These are phyloP conservation scores for Onychorhynchus coronatus DNA, from an alignment of 2,113 vertebrate species.

Conservation along the genomic window DNA sequence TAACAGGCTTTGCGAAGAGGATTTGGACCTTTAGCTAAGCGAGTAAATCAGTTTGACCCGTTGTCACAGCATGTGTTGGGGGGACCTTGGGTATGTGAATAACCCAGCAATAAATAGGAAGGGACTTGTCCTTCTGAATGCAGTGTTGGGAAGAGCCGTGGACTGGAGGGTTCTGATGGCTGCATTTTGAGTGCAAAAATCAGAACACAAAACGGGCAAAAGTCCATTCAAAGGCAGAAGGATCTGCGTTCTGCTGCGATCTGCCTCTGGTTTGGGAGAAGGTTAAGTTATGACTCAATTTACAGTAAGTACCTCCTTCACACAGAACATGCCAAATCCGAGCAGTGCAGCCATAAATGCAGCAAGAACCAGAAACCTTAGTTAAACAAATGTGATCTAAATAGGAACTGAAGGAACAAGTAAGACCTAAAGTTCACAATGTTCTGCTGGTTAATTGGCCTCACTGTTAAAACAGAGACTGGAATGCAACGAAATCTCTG, in stretches of 20 bases:
- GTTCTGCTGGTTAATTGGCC: neutral
- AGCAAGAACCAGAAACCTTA: neutral
- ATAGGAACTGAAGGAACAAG: neutral
- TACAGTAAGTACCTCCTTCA: neutral
- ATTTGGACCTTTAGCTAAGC: neutral
- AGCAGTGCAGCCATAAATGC: neutral
- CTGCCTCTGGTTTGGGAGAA: neutral
- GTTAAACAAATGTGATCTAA: neutral
- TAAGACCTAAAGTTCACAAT: neutral
- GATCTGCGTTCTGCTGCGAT: neutral
- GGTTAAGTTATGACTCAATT: neutral
- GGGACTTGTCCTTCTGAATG: neutral
- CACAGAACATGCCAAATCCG: neutral
- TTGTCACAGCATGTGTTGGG: fast-evolving
- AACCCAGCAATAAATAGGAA: neutral
- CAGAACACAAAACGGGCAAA: fast-evolving
- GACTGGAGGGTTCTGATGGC: neutral
- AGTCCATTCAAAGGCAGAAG: neutral
- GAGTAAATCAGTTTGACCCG: neutral
- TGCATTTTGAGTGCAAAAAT: neutral
- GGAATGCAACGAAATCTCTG: neutral
- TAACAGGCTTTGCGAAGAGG: neutral
- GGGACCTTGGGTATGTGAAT: neutral
- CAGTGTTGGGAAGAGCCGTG: neutral
- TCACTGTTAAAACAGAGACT: neutral